Percentiles rank a stretch among this genome's conserved stretches.
Conservation (phyloP, 2,797 vertebrate species). For the Catostomus latipinnis region DNA sequence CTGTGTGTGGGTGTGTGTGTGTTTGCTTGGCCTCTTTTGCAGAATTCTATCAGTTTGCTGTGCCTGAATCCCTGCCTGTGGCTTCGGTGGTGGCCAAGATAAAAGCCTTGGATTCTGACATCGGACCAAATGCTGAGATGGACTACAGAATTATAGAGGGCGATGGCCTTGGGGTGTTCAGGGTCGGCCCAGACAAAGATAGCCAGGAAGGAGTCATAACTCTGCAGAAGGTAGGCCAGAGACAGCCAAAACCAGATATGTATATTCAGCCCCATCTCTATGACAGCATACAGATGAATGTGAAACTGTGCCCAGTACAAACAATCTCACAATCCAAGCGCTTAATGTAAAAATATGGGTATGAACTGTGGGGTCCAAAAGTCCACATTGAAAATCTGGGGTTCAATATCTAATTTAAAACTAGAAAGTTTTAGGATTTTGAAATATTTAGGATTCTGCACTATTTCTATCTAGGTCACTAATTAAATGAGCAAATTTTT, state of each 20-base stretch:
- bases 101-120: conserved; percentile 88
- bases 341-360: not conserved
- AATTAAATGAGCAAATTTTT: no score
- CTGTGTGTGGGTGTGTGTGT: conserved; percentile 41
- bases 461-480: no score
- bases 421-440: not conserved
- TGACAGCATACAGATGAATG: conserved; percentile 27
- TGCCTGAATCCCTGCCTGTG: conserved; percentile 84
- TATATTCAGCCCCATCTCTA: conserved; percentile 9
- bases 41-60: conserved; percentile 90
- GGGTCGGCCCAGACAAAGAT: conserved; percentile 85
- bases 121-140: conserved; percentile 90
- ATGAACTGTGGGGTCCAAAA: not conserved
- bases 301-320: not conserved
- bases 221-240: conserved; percentile 83
- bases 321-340: not conserved
- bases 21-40: conserved; percentile 56
- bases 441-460: no score
- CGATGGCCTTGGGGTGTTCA: conserved; percentile 85
- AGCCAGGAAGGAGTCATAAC: conserved; percentile 90
- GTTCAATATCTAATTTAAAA: not conserved
- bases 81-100: conserved; percentile 87
- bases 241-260: conserved; percentile 13
- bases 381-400: not conserved
- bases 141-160: conserved; percentile 91